Conservation (phyloP, 1,140 invertebrate genomes). For the Scaptomyza pallida region DNA sequence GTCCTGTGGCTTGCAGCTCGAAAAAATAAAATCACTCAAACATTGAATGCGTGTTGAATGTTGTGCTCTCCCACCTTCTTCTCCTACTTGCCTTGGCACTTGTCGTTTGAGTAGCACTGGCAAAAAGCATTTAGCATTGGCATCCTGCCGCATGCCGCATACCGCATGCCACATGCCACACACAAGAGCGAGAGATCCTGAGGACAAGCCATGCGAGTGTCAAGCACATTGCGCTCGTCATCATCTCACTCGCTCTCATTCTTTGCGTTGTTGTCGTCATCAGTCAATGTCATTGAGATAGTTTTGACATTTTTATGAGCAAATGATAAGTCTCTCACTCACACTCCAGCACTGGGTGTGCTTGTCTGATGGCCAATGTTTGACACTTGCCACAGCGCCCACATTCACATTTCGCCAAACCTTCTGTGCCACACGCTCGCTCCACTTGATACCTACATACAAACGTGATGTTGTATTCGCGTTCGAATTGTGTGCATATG, state of each 20-base stretch:
- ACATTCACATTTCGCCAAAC: slow-evolving; percentile 10
- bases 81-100: slow-evolving; percentile 35
- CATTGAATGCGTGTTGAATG: slow-evolving; percentile 66
- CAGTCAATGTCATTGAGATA: slow-evolving; percentile 79
- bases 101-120: slow-evolving; percentile 50
- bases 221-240: slow-evolving; percentile 20
- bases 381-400: slow-evolving; percentile 69
- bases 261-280: slow-evolving; percentile 48
- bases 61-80: slow-evolving; percentile 2
- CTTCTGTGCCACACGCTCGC: too few relatives aligned
- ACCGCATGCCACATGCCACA: slow-evolving; percentile 1
- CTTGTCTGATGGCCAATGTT: slow-evolving; percentile 76
- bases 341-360: slow-evolving; percentile 58
- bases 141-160: slow-evolving; percentile 49
- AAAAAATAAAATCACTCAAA: slow-evolving; percentile 69
- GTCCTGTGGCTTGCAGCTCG: slow-evolving; percentile 21
- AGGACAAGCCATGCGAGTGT: slow-evolving; percentile 44
- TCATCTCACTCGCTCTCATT: slow-evolving; percentile 8
- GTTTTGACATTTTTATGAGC: slow-evolving; percentile 82
- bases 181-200: slow-evolving; percentile 43
- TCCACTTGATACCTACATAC: background rate
- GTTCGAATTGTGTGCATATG: slow-evolving; percentile 19
- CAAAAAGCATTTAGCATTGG: slow-evolving; percentile 71
- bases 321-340: slow-evolving; percentile 72
- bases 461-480: background rate